Conservation (phyloP, 2,888 invertebrate genomes). For the Coelinius sp. region DNA sequence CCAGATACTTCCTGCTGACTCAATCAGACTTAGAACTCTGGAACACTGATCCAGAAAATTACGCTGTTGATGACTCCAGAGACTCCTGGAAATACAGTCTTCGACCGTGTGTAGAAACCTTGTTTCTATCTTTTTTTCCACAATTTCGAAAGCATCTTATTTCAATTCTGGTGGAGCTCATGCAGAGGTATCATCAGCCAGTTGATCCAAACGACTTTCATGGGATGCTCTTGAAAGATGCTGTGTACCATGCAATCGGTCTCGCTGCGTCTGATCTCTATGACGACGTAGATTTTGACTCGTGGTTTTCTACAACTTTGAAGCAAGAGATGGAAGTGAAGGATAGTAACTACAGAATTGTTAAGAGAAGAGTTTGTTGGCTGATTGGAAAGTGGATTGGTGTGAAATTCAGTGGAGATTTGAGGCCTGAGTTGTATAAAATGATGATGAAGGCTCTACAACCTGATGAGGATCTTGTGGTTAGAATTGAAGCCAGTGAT, state of each 20-base stretch:
- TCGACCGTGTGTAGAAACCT: constrained; percentile 89
- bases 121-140: constrained; percentile 88
- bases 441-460: constrained; percentile 82
- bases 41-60: constrained; percentile 93
- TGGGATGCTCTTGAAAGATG: constrained; percentile 89
- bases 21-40: constrained; percentile 87
- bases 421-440: constrained; percentile 87
- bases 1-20: constrained; percentile 89
- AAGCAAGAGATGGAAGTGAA: constrained; percentile 86
- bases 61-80: constrained; percentile 86
- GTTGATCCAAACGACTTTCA: constrained; percentile 81
- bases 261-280: constrained; percentile 90
- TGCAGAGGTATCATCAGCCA: constrained; percentile 78
- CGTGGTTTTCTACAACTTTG: constrained; percentile 89
- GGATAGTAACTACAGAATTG: constrained; percentile 86
- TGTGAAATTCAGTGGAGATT: constrained; percentile 85
- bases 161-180: constrained; percentile 81
- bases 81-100: constrained; percentile 96
- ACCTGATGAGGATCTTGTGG: constrained; percentile 87
- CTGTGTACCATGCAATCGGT: constrained; percentile 93
- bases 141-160: constrained; percentile 82
- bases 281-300: constrained; percentile 93
- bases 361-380: constrained; percentile 88
- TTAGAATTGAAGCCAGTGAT: constrained; percentile 88
- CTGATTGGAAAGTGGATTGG: constrained; percentile 84